phyloP scores from a whole-genome alignment of 1,140 invertebrate species.

The Polyergus mexicanus region DNA sequence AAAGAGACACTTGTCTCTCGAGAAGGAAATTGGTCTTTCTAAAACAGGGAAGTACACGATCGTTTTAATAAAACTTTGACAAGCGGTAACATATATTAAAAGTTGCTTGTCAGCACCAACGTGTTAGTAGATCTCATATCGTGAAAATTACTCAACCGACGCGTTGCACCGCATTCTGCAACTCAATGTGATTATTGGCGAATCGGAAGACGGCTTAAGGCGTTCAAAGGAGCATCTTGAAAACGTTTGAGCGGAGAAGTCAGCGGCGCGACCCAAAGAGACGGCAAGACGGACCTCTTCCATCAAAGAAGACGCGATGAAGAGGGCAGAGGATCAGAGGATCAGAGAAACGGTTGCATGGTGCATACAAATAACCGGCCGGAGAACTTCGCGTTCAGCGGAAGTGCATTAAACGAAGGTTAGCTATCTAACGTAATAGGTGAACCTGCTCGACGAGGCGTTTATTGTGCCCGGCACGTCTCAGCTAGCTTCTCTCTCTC shows the following conservation, averaged over 20 bases:
- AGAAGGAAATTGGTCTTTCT: neutral
- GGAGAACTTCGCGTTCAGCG: conserved; percentile 63
- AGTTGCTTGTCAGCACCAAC: neutral
- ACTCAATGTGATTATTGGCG: conserved; percentile 36
- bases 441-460: conserved; percentile 75
- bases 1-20: neutral
- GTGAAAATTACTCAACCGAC: neutral
- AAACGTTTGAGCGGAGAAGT: conserved; percentile 46
- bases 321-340: conserved; percentile 64
- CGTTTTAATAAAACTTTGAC: neutral
- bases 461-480: conserved; percentile 81
- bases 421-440: conserved; percentile 78
- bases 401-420: conserved; percentile 81
- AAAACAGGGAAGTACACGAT: neutral
- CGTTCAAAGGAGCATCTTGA: conserved; percentile 53
- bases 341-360: conserved; percentile 71
- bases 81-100: too few species aligned
- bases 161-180: conserved; percentile 23
- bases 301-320: conserved; percentile 69
- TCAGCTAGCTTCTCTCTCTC: conserved; percentile 48
- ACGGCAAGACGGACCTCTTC: conserved; percentile 54
- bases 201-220: conserved; percentile 33
- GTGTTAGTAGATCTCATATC: neutral
- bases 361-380: conserved; percentile 76
- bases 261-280: conserved; percentile 33